Percentiles rank a stretch among this genome's conserved stretches.
Conservation (phyloP, 2,797 vertebrate species). For the Danio tinwini region DNA sequence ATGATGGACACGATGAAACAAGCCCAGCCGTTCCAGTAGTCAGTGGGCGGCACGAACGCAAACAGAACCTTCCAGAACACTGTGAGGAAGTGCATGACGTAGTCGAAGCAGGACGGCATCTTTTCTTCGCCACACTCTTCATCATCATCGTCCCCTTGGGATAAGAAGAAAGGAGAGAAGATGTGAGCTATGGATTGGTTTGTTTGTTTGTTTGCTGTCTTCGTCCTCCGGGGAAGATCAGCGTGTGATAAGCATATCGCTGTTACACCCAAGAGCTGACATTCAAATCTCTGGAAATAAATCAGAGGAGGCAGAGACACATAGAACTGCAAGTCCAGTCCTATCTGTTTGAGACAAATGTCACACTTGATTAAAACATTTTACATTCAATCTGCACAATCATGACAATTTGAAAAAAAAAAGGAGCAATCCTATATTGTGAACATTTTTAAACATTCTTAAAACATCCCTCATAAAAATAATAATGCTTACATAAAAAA, state of each 20-base stretch:
- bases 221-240: conserved; percentile 9
- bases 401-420: too few species aligned
- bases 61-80: conserved; percentile 98
- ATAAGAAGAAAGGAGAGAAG: neutral
- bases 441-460: too few species aligned
- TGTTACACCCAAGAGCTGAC: neutral
- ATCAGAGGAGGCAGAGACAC: neutral
- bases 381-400: too few species aligned
- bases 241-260: neutral
- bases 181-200: neutral
- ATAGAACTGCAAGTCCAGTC: neutral
- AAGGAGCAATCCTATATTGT: too few species aligned
- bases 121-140: conserved; percentile 88
- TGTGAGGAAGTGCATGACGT: conserved; percentile 96
- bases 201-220: neutral
- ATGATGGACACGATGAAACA: conserved; percentile 93
- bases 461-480: too few species aligned
- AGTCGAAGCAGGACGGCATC: conserved; percentile 92
- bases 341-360: neutral
- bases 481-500: too few species aligned
- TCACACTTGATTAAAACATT: neutral
- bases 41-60: conserved; percentile 93
- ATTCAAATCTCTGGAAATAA: neutral
- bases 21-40: conserved; percentile 96
- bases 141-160: conserved; percentile 79